Evolutionary conservation across 2,797 vertebrate species (phyloP).

Genomic region (Lithobates sylvaticus): DNA sequence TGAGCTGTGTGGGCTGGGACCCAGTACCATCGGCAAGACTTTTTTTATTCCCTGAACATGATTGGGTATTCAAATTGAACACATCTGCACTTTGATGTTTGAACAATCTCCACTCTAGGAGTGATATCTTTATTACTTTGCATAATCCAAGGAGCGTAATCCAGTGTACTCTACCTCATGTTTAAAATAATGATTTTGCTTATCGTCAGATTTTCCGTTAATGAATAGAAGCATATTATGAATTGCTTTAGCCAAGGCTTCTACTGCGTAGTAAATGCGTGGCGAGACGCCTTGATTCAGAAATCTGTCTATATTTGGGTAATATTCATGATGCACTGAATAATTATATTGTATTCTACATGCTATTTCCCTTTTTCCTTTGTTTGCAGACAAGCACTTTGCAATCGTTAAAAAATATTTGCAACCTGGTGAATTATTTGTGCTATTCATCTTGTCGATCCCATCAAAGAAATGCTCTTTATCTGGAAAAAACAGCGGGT

Average conservation of each 20-base stretch:
- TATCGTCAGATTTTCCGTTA: not conserved
- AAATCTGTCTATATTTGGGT: not conserved
- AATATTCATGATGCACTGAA: not conserved
- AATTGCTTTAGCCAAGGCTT: not conserved
- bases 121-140: no score
- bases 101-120: no score
- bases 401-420: not conserved
- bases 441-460: not conserved
- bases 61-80: no score
- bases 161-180: not conserved
- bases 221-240: not conserved
- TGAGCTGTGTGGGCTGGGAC: no score
- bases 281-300: not conserved
- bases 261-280: not conserved
- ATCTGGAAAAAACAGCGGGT: not conserved
- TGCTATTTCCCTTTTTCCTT: not conserved
- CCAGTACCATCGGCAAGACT: no score
- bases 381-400: not conserved
- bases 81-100: no score
- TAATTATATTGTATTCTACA: not conserved
- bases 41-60: no score
- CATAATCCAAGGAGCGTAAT: no score
- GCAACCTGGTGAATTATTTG: not conserved
- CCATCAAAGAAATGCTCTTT: not conserved
- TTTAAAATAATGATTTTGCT: not conserved